Conservation (phyloP, 2,888 invertebrate genomes). For the Monopis laevigella region DNA sequence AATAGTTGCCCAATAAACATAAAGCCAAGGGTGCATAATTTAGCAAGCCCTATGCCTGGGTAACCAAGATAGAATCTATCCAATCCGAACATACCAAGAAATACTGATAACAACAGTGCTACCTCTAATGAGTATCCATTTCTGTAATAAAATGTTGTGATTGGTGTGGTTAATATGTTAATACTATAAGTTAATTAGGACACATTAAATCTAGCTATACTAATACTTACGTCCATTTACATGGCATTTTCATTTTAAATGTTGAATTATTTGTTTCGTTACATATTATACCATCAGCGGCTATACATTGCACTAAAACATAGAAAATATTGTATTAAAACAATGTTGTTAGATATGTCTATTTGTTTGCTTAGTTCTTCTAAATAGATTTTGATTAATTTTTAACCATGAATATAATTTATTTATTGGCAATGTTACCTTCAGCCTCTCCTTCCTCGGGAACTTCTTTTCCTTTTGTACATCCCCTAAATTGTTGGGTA, state of each 20-base stretch:
- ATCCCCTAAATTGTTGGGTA: constrained; percentile 88
- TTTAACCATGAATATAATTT: no score
- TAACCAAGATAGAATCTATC: constrained; percentile 99
- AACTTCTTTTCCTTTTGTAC: constrained; percentile 63
- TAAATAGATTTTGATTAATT: no score
- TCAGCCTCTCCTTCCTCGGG: constrained; percentile 79
- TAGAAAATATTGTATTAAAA: constrained; percentile 6
- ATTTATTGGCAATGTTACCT: constrained; percentile 57
- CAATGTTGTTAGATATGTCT: not conserved
- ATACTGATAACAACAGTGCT: constrained; percentile 91
- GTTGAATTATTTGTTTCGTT: constrained; percentile 80
- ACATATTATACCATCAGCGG: constrained; percentile 85
- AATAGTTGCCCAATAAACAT: constrained; percentile 95
- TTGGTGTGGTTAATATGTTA: not conserved
- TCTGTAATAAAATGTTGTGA: constrained; percentile 53
- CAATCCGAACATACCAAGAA: constrained; percentile 97
- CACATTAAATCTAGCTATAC: constrained; percentile 4
- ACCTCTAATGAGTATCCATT: constrained; percentile 96
- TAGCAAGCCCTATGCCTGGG: constrained; percentile 93
- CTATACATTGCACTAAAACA: constrained; percentile 79
- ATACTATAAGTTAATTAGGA: constrained; percentile 5
- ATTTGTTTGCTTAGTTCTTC: no score
- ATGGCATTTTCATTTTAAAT: constrained; percentile 84
- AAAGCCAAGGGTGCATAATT: constrained; percentile 95
- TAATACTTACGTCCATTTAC: constrained; percentile 92